A percentile compares a stretch with the other conserved stretches of the same genome.
These are phyloP conservation scores for Beroe forskalii DNA, from an alignment of 37 sponge, comb jelly and placozoan species.

Conservation along the genomic window DNA sequence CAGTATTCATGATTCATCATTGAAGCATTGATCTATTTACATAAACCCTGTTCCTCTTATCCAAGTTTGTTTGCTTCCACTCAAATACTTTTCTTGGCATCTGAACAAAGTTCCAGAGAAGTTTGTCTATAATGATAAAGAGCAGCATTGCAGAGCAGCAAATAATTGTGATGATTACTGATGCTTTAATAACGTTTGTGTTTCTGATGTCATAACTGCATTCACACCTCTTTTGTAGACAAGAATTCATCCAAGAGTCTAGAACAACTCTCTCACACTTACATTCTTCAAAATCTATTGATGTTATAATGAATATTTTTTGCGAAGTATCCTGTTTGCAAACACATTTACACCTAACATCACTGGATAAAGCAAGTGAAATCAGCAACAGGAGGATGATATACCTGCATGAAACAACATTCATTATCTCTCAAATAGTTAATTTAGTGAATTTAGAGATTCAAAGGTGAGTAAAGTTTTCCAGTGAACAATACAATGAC, in stretches of 20 bases:
- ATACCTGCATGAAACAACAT: too few relatives aligned
- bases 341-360: conserved; percentile 62
- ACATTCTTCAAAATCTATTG: conserved; percentile 48
- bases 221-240: conserved; percentile 14
- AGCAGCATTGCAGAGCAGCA: conserved; percentile 4
- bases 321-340: conserved; percentile 11
- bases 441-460: too few relatives aligned
- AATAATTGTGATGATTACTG: conserved; percentile 24
- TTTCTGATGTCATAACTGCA: conserved; percentile 59
- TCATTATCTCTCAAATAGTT: too few relatives aligned
- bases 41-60: conserved; percentile 63
- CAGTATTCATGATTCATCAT: too few relatives aligned
- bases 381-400: too few relatives aligned
- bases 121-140: conserved; percentile 2
- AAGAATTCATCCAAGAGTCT: conserved; percentile 34
- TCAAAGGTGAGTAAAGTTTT: too few relatives aligned
- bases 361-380: neutral
- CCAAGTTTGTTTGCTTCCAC: conserved; percentile 57
- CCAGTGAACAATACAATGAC: too few relatives aligned
- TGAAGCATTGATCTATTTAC: conserved; percentile 53
- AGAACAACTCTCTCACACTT: conserved; percentile 49
- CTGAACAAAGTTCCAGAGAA: conserved; percentile 23
- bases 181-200: conserved; percentile 20
- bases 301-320: conserved; percentile 29
- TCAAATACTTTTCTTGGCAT: conserved; percentile 65